Conservation (phyloP, 2,888 invertebrate genomes). For the Cantharis rustica region DNA sequence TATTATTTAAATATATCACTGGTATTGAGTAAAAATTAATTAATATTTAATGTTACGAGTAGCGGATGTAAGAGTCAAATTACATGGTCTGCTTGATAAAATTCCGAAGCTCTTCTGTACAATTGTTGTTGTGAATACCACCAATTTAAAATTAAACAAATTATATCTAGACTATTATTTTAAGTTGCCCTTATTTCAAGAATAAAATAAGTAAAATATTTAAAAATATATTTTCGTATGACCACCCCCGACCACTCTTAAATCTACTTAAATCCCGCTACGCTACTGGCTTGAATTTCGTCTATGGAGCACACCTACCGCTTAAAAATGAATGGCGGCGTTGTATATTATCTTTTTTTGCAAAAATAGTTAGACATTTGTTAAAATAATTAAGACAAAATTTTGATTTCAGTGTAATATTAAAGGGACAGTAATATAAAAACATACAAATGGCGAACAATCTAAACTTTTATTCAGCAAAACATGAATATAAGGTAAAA, state of each 20-base stretch:
- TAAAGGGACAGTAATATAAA: not conserved
- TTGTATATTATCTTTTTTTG: not conserved
- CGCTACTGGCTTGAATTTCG: too few relatives aligned
- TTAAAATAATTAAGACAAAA: not conserved
- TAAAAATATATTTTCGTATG: too few relatives aligned
- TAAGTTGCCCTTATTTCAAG: too few relatives aligned
- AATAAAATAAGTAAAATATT: too few relatives aligned
- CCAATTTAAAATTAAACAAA: too few relatives aligned
- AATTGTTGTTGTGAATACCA: too few relatives aligned
- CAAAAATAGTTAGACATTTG: not conserved
- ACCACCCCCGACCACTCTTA: too few relatives aligned
- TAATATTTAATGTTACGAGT: not conserved
- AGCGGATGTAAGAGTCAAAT: not conserved
- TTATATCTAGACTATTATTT: too few relatives aligned
- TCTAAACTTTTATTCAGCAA: constrained; percentile 31
- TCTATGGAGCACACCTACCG: not conserved
- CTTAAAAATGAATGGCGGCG: not conserved
- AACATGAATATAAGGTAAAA: constrained; percentile 33
- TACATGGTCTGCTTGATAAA: not conserved
- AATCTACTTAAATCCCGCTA: too few relatives aligned
- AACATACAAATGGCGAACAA: not conserved
- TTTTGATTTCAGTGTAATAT: not conserved
- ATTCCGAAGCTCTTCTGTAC: not conserved
- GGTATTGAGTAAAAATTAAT: not conserved
- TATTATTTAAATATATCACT: not conserved